Percentiles rank a stretch among this genome's conserved stretches.
phyloP scores from a whole-genome alignment of 1,140 invertebrate genomes.

The Drosophila carrolli region DNA sequence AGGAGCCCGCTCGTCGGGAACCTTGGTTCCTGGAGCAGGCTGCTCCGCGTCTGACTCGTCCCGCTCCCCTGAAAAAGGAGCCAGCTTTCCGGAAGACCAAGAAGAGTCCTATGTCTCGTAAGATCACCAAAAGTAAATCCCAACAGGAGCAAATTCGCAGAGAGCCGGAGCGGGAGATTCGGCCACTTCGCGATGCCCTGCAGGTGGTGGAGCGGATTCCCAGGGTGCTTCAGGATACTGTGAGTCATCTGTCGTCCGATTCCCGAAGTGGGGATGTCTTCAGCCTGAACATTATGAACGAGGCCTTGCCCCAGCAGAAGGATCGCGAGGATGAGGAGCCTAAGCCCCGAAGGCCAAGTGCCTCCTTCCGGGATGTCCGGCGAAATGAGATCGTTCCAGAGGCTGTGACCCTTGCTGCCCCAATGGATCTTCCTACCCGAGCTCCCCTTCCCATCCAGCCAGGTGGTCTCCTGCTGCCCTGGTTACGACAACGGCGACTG shows the following conservation, averaged over 20 bases:
- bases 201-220: constrained; percentile 70
- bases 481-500: constrained; percentile 58
- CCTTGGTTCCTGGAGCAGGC: constrained; percentile 65
- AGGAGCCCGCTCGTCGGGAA: constrained; percentile 28
- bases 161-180: constrained; percentile 38
- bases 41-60: constrained; percentile 43
- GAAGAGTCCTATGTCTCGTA: constrained; percentile 21
- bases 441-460: constrained; percentile 21
- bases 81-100: constrained; percentile 22
- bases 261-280: constrained; percentile 53
- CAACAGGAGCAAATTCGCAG: constrained; percentile 19
- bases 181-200: constrained; percentile 55
- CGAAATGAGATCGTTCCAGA: constrained; percentile 25
- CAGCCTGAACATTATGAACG: constrained; percentile 66
- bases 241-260: constrained; percentile 58
- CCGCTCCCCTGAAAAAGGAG: constrained; percentile 43
- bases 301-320: constrained; percentile 33
- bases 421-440: background rate
- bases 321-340: constrained; percentile 17
- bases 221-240: constrained; percentile 66
- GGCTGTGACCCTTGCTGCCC: constrained; percentile 42
- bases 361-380: background rate
- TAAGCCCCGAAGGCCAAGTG: constrained; percentile 16
- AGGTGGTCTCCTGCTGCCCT: constrained; percentile 49
- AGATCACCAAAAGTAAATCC: constrained; percentile 13